These are phyloP conservation scores for Emmelina monodactyla DNA, from an alignment of 2,888 invertebrate genomes.

Conservation along the genomic window DNA sequence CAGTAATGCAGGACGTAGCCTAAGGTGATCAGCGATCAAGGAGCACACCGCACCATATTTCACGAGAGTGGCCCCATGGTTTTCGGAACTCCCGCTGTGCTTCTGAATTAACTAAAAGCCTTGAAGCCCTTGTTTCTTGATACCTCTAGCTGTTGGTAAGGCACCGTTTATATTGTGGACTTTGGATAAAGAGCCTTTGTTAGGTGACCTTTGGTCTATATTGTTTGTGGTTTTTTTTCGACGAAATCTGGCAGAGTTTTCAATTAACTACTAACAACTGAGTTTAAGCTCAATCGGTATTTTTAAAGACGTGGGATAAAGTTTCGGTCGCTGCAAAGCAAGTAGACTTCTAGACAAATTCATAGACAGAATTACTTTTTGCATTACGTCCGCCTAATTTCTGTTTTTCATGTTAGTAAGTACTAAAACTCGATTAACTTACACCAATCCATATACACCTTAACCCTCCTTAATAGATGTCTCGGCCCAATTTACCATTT, in stretches of 20 bases:
- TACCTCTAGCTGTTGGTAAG: conserved; percentile 39
- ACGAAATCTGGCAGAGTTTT: too few relatives aligned
- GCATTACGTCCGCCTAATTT: too few relatives aligned
- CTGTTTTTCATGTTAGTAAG: too few relatives aligned
- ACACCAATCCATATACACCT: conserved; percentile 26
- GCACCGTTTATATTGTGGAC: not conserved
- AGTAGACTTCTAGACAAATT: too few relatives aligned
- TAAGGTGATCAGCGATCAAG: conserved; percentile 38
- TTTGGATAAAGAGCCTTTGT: not conserved
- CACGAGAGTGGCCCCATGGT: conserved; percentile 50
- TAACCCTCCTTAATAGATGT: conserved; percentile 58
- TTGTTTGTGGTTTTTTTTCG: not conserved
- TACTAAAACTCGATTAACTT: too few relatives aligned
- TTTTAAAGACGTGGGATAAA: too few relatives aligned
- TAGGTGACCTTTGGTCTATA: too few relatives aligned
- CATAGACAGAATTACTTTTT: too few relatives aligned
- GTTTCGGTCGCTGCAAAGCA: too few relatives aligned
- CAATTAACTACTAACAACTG: too few relatives aligned
- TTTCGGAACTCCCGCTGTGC: conserved; percentile 73
- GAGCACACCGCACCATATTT: conserved; percentile 50
- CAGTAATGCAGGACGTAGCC: conserved; percentile 49
- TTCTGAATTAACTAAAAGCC: conserved; percentile 78
- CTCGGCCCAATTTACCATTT: conserved; percentile 65
- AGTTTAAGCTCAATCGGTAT: too few relatives aligned
- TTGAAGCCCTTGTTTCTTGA: conserved; percentile 70